Evolutionary conservation across 2,888 invertebrate genomes (phyloP), one percentile per base, ranked within the genome.

Genomic region (Seira musarum): DNA sequence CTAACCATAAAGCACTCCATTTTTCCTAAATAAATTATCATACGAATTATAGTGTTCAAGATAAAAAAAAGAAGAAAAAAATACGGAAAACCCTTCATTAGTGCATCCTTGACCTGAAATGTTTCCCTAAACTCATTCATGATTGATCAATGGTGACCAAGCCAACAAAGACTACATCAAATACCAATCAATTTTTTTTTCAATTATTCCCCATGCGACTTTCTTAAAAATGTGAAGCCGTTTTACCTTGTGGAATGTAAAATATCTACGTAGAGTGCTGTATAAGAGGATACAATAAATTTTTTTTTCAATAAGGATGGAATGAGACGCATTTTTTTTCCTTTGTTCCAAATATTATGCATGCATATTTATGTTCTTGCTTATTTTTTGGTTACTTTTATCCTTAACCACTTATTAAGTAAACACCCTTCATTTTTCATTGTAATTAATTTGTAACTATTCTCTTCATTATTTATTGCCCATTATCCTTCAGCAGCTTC

Each of bases 21-120:
- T 15, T 60, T 60, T n/a, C 15, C 15, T 49, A 49, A 60, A 60
- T 60, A 60, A 60, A 60, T 60, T 60, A 60, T 60, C 60, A 21
- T 60, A 2, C 2, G 60, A 60, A 60, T 60, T 60, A 22, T n/a
- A 60, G 60, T 15, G 21, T 60, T 60, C n/a, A 21, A 22, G 10
- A n/a, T 53, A 8, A 22, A 66, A 24, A 35, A 35, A 66, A 53
- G 35, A 70, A 53, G 19, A 74, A 60, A 61, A 75, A 75, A 71
- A 80, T 67, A 46, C 75, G 81, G 81, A 81, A 81, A 81, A 68
- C 71, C 72, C 25, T 81, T 81, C 71, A 80, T 80, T 80, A 80
- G 70, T 61, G 70, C 75, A 81, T 76, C 81, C 81, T 76, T 81
- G 81, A 81, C 81, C 81, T 81, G 68, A 68, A 75, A 75, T 75